A percentile compares a stretch with the other conserved stretches of the same genome.
These are phyloP conservation scores for Astatotilapia flaviijosephi DNA, from an alignment of 2,113 vertebrate genomes.

Conservation along the genomic window DNA sequence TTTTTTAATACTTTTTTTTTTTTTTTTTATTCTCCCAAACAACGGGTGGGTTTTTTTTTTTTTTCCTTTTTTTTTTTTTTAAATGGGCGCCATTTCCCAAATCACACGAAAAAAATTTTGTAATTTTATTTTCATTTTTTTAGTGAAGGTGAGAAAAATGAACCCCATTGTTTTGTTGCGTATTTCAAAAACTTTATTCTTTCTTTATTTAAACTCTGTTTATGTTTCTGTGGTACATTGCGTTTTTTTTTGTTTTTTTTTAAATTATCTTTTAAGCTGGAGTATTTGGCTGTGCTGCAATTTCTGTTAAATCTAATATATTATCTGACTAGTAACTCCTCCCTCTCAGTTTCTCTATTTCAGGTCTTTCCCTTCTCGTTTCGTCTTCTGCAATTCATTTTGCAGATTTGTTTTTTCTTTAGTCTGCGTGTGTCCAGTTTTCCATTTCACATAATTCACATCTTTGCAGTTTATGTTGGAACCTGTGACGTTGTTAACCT, in stretches of 20 bases:
- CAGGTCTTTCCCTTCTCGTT: constrained; percentile 73
- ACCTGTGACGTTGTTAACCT: background rate
- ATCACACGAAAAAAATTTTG: too few species aligned
- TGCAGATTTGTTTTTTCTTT: constrained; percentile 34
- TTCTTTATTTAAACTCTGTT: constrained; percentile 12
- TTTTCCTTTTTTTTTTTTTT: too few species aligned
- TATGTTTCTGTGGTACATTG: constrained; percentile 10
- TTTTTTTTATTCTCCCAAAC: too few species aligned
- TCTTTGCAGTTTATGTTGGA: background rate
- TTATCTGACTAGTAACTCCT: constrained; percentile 65
- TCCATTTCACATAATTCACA: background rate
- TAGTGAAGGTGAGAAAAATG: constrained; percentile 6
- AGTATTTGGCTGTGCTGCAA: constrained; percentile 20
- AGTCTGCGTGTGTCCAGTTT: background rate
- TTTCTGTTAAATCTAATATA: constrained; percentile 21
- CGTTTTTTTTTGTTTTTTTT: background rate
- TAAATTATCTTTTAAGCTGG: background rate
- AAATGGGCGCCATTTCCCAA: too few species aligned
- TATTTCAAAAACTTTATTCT: background rate
- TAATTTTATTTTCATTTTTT: background rate
- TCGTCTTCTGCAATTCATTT: constrained; percentile 62
- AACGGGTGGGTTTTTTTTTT: too few species aligned
- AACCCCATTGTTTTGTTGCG: constrained; percentile 46
- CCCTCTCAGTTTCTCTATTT: constrained; percentile 76
- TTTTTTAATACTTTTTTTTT: too few species aligned